Percentiles rank a stretch among this genome's conserved stretches.
These are phyloP conservation scores for Thermophis baileyi DNA, from an alignment of 2,113 vertebrate species.

Conservation along the genomic window DNA sequence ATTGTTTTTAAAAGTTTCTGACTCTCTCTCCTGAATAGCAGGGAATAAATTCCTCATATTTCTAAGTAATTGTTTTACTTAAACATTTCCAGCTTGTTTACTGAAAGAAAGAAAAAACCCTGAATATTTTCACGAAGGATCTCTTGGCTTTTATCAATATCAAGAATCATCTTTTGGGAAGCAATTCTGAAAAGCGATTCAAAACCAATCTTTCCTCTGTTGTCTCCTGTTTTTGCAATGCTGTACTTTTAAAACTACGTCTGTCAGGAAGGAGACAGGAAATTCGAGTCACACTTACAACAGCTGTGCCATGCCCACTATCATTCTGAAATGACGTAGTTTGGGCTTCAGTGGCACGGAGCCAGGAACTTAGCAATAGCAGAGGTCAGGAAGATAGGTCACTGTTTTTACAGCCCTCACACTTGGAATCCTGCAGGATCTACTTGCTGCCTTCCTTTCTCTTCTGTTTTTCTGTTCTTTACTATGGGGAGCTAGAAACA, in stretches of 20 bases:
- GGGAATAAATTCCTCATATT: not conserved
- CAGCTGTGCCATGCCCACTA: conserved; percentile 76
- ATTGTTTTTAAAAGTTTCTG: not conserved
- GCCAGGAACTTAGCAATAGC: conserved; percentile 71
- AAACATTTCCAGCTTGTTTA: not conserved
- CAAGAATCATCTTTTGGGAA: not conserved
- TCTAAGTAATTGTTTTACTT: not conserved
- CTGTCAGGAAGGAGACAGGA: conserved; percentile 96
- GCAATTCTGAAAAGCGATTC: conserved; percentile 33
- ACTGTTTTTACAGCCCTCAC: conserved; percentile 65
- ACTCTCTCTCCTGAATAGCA: not conserved
- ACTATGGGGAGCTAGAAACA: conserved; percentile 59
- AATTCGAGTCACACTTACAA: conserved; percentile 85
- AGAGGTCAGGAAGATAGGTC: conserved; percentile 77
- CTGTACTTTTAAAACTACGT: conserved; percentile 79
- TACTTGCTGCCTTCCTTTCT: conserved; percentile 72
- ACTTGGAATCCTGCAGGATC: conserved; percentile 63
- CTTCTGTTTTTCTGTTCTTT: conserved; percentile 72
- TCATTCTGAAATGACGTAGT: conserved; percentile 75
- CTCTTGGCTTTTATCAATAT: not conserved
- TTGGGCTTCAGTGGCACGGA: conserved; percentile 68
- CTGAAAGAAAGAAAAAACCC: not conserved
- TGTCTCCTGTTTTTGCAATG: conserved; percentile 73
- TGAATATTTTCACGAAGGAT: conserved; percentile 15
- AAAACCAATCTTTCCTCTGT: conserved; percentile 44